Conservation (phyloP, 2,113 vertebrate genomes). For the western clawed frog (Xenopus tropicalis) region UCB_Xtro_10.0 CM004446.2:93632001-93632500, state of each 20-base stretch:
- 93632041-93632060: too few species aligned
- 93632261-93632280: neutral
- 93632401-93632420: too few species aligned
- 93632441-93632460: too few species aligned
- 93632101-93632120: neutral
- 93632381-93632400: too few species aligned
- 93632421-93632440: too few species aligned
- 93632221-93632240: neutral
- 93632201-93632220: neutral
- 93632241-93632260: slow-evolving; percentile 1
- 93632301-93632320: neutral
- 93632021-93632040: too few species aligned
- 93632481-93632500: too few species aligned
- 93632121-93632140: neutral
- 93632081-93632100: too few species aligned
- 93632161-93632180: neutral
- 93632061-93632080: neutral
- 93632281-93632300: neutral
- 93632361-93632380: neutral
- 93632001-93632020: too few species aligned
- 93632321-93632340: neutral
- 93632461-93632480: too few species aligned
- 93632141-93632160: neutral
- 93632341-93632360: neutral
- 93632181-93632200: neutral